Evolutionary conservation across 1,140 invertebrate genomes (phyloP).

Genomic region (Nixonia krombeini): DNA sequence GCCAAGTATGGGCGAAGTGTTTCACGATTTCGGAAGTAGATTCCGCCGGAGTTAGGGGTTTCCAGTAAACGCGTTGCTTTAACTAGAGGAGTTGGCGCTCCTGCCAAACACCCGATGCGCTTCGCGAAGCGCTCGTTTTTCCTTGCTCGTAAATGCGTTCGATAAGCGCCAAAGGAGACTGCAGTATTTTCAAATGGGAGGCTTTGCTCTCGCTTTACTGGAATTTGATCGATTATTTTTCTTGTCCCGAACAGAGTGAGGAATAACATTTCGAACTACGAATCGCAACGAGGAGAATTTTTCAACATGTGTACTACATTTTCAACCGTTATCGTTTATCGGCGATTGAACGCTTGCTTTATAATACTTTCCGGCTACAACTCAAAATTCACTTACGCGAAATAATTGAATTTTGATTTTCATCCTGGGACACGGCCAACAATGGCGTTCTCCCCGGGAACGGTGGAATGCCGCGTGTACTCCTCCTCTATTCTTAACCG

Average conservation of each 20-base stretch:
- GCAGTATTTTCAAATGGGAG: neutral
- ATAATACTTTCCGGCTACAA: too few species aligned
- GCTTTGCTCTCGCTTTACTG: neutral
- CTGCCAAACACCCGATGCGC: constrained; percentile 1
- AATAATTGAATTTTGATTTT: too few species aligned
- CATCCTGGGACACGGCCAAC: too few species aligned
- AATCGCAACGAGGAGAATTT: too few species aligned
- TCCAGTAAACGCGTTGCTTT: constrained; percentile 1
- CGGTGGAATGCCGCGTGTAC: too few species aligned
- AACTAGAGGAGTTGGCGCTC: constrained; percentile 1
- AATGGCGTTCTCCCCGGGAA: too few species aligned
- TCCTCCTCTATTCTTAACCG: constrained; percentile 8
- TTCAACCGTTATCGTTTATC: too few species aligned
- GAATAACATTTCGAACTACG: too few species aligned
- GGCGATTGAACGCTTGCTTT: too few species aligned
- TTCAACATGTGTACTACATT: too few species aligned
- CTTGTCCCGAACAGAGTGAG: neutral
- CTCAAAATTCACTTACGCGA: too few species aligned
- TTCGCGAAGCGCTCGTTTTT: neutral
- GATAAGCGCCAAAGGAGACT: neutral
- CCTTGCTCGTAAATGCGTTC: neutral
- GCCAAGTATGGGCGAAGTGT: constrained; percentile 1
- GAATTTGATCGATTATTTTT: neutral
- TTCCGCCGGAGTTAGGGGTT: neutral
- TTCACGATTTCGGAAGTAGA: constrained; percentile 6